phyloP scores from a whole-genome alignment of 2,113 vertebrate species.

The Sturnus vulgaris region DNA sequence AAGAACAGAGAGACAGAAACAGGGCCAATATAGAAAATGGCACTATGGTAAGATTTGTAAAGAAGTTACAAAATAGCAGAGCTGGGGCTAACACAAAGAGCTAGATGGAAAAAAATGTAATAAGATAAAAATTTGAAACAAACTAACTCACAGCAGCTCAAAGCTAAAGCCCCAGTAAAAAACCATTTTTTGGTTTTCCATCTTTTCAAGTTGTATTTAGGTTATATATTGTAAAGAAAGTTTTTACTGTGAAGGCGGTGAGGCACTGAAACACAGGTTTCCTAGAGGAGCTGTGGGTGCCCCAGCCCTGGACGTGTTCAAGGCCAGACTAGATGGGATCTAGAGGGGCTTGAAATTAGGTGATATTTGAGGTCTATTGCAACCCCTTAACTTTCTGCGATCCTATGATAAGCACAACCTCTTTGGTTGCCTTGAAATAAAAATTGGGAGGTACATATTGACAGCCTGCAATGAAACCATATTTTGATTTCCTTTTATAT shows the following conservation, averaged over 20 bases:
- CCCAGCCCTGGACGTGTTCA: background rate
- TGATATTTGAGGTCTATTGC: background rate
- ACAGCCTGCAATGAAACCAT: background rate
- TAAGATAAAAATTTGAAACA: background rate
- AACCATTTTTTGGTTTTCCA: background rate
- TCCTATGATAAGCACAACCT: background rate
- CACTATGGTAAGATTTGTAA: background rate
- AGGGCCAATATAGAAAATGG: background rate
- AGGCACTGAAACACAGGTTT: background rate
- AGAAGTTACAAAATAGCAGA: background rate
- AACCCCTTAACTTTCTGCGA: background rate
- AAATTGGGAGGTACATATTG: background rate
- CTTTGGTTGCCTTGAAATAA: background rate
- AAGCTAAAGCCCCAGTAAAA: background rate
- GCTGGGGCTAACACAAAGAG: background rate
- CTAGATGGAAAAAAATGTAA: background rate
- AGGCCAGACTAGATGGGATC: no score
- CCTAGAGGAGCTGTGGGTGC: background rate
- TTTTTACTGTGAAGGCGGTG: background rate
- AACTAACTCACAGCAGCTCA: background rate
- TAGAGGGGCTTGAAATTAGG: accelerated
- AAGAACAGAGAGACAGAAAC: background rate
- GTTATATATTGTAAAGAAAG: no score
- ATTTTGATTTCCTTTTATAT: background rate
- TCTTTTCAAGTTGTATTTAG: background rate